Percentiles rank a stretch among this genome's conserved stretches.
phyloP scores from a whole-genome alignment of 2,888 invertebrate species.

The Leptopterna dolabrata region DNA sequence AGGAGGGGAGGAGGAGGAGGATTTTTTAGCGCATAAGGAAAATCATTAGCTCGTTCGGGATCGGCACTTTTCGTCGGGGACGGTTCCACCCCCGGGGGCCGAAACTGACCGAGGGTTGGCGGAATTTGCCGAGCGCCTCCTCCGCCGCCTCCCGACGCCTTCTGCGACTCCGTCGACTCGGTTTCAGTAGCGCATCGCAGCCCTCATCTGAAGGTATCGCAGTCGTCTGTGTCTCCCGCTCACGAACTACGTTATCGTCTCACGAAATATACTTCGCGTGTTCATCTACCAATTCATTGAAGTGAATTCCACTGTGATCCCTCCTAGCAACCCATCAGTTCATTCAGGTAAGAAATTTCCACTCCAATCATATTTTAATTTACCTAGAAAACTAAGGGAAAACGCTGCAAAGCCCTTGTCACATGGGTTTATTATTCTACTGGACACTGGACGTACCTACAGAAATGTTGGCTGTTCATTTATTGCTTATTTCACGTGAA shows the following conservation, averaged over 20 bases:
- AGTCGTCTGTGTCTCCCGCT: background rate
- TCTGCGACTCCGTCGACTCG: background rate
- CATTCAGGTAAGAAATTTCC: background rate
- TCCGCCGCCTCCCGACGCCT: slow-evolving; percentile 4
- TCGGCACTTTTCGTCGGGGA: slow-evolving; percentile 24
- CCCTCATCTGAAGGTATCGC: background rate
- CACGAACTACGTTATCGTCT: background rate
- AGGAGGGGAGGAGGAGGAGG: background rate
- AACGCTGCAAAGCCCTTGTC: too few relatives aligned
- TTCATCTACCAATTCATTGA: background rate
- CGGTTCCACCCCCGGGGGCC: background rate
- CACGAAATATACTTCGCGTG: background rate
- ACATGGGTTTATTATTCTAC: too few relatives aligned
- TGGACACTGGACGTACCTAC: too few relatives aligned
- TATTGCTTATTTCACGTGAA: too few relatives aligned
- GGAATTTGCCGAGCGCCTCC: background rate
- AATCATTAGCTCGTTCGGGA: slow-evolving; percentile 42
- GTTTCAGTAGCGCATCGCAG: slow-evolving; percentile 18
- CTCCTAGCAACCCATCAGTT: background rate
- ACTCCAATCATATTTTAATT: too few relatives aligned
- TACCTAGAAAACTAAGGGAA: too few relatives aligned
- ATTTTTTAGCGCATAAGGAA: slow-evolving; percentile 37
- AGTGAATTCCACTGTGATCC: background rate
- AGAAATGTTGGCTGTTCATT: too few relatives aligned
- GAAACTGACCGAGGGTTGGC: background rate